These are phyloP conservation scores for Cynodonichthys magdalenae DNA, from an alignment of 2,797 vertebrate species.

Conservation along the genomic window DNA sequence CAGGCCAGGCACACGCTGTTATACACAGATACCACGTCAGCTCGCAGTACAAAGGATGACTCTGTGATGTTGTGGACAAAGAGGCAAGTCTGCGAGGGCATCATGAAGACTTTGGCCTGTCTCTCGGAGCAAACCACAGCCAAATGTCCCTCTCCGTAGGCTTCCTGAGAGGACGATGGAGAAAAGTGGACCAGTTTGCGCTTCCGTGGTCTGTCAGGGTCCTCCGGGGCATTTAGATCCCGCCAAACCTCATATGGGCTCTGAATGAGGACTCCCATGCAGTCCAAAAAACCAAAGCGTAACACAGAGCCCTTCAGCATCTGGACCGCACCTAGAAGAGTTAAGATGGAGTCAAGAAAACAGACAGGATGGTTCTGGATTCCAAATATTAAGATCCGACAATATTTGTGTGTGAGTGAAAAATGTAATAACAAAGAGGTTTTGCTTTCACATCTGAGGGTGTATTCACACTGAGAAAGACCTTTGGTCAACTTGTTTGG, in stretches of 20 bases:
- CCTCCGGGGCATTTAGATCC: slow-evolving; percentile 87
- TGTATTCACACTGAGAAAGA: too few relatives aligned
- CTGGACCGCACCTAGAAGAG: slow-evolving; percentile 84
- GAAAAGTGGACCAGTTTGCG: slow-evolving; percentile 92
- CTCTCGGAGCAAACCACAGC: slow-evolving; percentile 95
- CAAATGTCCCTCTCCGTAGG: slow-evolving; percentile 89
- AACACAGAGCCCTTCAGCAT: slow-evolving; percentile 93
- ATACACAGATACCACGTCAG: slow-evolving; percentile 90
- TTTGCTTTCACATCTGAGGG: too few relatives aligned
- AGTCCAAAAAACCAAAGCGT: slow-evolving; percentile 91
- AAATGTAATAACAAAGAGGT: too few relatives aligned
- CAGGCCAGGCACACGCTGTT: slow-evolving; percentile 94
- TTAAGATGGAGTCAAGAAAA: slow-evolving; percentile 11
- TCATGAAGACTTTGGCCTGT: slow-evolving; percentile 97
- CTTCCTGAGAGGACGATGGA: slow-evolving; percentile 89
- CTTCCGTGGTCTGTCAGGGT: slow-evolving; percentile 86
- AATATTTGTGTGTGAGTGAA: too few relatives aligned
- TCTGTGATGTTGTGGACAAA: slow-evolving; percentile 98
- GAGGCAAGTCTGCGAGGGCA: slow-evolving; percentile 96
- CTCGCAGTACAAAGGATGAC: slow-evolving; percentile 94
- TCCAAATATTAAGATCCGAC: background rate
- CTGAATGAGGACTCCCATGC: slow-evolving; percentile 85
- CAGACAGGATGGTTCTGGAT: background rate
- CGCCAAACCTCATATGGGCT: slow-evolving; percentile 93
- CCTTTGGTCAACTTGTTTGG: too few relatives aligned